Conservation (phyloP, 2,113 vertebrate species). For the Galeopterus variegatus region DNA sequence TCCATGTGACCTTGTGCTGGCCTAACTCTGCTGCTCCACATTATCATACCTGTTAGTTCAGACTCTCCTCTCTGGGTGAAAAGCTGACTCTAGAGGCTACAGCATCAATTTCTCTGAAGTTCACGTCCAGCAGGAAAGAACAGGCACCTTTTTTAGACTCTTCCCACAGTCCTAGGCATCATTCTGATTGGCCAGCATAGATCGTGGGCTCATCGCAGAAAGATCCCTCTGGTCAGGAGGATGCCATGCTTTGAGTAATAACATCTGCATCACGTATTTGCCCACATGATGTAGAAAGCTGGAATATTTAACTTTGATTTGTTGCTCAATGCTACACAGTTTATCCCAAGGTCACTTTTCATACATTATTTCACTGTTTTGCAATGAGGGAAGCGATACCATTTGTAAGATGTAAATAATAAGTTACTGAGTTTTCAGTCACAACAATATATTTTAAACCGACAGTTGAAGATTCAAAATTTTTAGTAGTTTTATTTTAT, state of each 20-base stretch:
- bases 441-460: background rate
- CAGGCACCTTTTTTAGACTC: background rate
- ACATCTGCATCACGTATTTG: background rate
- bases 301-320: background rate
- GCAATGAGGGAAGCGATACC: background rate
- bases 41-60: background rate
- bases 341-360: background rate
- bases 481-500: conserved; percentile 46
- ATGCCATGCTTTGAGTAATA: background rate
- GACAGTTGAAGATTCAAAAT: background rate
- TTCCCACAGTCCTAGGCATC: background rate
- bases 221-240: background rate
- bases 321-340: background rate
- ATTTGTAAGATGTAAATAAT: background rate
- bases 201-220: background rate
- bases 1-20: background rate
- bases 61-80: background rate
- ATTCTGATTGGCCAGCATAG: background rate
- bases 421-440: background rate
- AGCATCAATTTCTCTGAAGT: background rate
- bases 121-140: background rate
- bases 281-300: background rate
- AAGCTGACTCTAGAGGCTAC: no score
- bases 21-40: background rate
- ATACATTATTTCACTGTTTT: background rate